Percentiles rank a stretch among this genome's conserved stretches.
phyloP scores from a whole-genome alignment of 2,888 invertebrate species.

The Rugalucina vietnamica region DNA sequence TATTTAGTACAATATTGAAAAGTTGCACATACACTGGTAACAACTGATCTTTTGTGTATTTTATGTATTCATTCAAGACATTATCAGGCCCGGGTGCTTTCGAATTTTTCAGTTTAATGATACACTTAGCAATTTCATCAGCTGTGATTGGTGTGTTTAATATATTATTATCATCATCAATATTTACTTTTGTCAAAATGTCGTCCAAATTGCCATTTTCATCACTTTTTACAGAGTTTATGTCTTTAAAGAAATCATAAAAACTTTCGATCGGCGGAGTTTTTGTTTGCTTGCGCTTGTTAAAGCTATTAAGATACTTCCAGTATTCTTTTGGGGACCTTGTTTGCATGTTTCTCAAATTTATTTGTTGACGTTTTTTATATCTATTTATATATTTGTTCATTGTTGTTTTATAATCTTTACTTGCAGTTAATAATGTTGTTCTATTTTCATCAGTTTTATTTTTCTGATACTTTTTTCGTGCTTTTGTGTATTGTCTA shows the following conservation, averaged over 20 bases:
- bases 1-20: conserved; percentile 13
- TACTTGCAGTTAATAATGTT: not conserved
- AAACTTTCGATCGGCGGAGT: not conserved
- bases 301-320: not conserved
- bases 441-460: not conserved
- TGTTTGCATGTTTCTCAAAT: not conserved
- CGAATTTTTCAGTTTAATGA: not conserved
- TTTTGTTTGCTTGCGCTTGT: not conserved
- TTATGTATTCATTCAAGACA: conserved; percentile 19
- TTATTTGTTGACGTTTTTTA: not conserved
- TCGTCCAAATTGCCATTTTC: not conserved
- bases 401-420: not conserved
- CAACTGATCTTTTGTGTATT: not conserved
- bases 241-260: not conserved
- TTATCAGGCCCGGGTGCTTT: not conserved
- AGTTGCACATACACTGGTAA: not conserved
- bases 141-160: not conserved
- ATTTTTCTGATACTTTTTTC: not conserved
- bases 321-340: not conserved
- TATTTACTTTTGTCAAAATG: not conserved
- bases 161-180: not conserved
- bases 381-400: not conserved
- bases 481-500: not conserved
- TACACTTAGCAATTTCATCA: not conserved
- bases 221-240: not conserved